phyloP scores from a whole-genome alignment of 2,113 vertebrate genomes.

The Pteropus alecto region DNA sequence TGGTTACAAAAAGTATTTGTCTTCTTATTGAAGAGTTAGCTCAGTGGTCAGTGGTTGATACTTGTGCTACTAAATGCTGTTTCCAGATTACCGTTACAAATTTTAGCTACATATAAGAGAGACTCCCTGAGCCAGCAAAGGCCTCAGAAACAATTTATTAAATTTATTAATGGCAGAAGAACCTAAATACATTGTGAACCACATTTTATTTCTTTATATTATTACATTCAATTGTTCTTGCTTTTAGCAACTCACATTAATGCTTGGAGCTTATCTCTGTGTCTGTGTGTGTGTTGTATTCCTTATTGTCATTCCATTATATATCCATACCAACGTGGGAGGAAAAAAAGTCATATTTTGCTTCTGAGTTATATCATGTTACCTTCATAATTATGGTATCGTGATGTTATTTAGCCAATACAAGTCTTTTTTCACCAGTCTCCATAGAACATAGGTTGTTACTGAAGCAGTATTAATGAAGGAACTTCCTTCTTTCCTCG shows the following conservation, averaged over 20 bases:
- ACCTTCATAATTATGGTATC: constrained; percentile 44
- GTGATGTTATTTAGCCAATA: constrained; percentile 17
- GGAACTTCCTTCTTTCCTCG: not conserved
- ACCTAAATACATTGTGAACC: constrained; percentile 59
- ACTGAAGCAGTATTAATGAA: constrained; percentile 38
- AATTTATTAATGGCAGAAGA: constrained; percentile 74
- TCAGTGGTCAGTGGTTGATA: constrained; percentile 81
- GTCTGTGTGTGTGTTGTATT: not conserved
- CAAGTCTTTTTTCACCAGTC: constrained; percentile 1
- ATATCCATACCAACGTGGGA: not conserved
- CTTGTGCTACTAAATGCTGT: constrained; percentile 59
- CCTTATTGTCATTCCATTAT: constrained; percentile 24
- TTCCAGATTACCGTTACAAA: constrained; percentile 44
- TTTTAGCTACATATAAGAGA: not conserved
- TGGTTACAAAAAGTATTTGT: constrained; percentile 83
- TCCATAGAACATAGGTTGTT: constrained; percentile 39
- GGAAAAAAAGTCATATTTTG: constrained; percentile 7
- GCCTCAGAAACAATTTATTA: constrained; percentile 57
- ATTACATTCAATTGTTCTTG: not conserved
- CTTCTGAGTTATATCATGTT: constrained; percentile 42
- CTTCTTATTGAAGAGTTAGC: constrained; percentile 70
- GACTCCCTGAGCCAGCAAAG: constrained; percentile 31
- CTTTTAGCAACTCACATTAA: constrained; percentile 10
- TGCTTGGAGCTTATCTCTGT: constrained; percentile 70
- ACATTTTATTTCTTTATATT: not conserved